Evolutionary conservation across 2,888 invertebrate genomes (phyloP).

Genomic region (Atethmia centrago): DNA sequence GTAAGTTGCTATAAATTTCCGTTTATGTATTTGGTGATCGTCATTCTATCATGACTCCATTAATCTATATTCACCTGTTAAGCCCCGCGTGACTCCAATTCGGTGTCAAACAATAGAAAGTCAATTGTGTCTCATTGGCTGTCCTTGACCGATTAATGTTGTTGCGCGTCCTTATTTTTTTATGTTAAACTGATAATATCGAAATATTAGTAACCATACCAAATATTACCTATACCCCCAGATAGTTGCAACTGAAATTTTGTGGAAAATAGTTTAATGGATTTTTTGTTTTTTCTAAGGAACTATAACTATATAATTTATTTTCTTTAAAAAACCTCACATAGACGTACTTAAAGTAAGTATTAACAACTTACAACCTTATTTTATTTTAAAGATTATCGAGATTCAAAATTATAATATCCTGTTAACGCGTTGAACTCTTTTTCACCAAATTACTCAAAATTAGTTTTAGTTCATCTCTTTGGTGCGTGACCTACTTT

Average conservation of each 20-base stretch:
- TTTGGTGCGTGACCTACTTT: not conserved
- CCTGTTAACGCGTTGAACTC: slow-evolving; percentile 38
- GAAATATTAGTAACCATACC: not conserved
- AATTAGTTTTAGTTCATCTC: not conserved
- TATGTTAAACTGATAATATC: too few species aligned
- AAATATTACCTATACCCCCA: not conserved
- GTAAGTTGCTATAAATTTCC: not conserved
- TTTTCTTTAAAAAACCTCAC: not conserved
- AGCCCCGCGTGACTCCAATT: too few species aligned
- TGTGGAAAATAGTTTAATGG: too few species aligned
- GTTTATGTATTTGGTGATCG: not conserved
- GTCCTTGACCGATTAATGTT: too few species aligned
- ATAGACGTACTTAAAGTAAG: not conserved
- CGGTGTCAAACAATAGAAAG: too few species aligned
- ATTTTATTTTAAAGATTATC: not conserved
- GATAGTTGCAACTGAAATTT: not conserved
- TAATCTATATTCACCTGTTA: not conserved
- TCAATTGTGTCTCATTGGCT: too few species aligned
- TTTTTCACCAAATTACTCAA: slow-evolving; percentile 14
- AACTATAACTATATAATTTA: too few species aligned
- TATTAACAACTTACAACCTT: not conserved
- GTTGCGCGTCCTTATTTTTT: not conserved
- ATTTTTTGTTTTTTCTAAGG: not conserved
- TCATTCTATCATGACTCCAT: not conserved
- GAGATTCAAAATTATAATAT: not conserved